Conservation (phyloP, 2,888 invertebrate species). For the Cabera pusaria region DNA sequence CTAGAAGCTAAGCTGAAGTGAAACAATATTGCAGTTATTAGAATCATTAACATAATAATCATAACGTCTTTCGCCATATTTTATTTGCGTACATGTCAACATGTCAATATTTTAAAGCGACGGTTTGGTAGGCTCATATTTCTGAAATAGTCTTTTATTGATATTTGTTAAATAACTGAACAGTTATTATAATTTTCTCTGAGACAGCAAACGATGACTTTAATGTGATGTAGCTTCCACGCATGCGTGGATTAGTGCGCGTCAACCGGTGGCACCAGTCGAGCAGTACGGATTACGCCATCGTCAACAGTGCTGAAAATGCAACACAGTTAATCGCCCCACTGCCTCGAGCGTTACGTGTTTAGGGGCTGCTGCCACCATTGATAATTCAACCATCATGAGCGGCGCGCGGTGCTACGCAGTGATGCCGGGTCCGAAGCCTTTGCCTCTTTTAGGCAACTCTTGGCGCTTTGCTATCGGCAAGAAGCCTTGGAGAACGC, state of each 20-base stretch:
- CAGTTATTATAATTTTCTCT: neutral
- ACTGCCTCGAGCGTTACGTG: slow-evolving; percentile 48
- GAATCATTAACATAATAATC: slow-evolving; percentile 15
- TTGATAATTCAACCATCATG: slow-evolving; percentile 64
- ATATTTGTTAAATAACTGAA: no score
- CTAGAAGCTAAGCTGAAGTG: neutral
- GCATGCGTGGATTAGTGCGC: slow-evolving; percentile 45
- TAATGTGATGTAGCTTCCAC: slow-evolving; percentile 34
- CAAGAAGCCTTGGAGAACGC: slow-evolving; percentile 68
- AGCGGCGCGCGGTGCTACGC: slow-evolving; percentile 79
- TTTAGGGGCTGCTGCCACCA: slow-evolving; percentile 59
- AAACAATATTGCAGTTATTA: slow-evolving; percentile 18
- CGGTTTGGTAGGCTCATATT: no score
- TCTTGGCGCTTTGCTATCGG: slow-evolving; percentile 90
- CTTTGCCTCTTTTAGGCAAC: slow-evolving; percentile 89
- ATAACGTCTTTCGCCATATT: slow-evolving; percentile 13
- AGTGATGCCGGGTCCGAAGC: slow-evolving; percentile 89
- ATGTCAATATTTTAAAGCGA: no score
- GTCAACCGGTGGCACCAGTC: slow-evolving; percentile 43
- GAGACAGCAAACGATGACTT: slow-evolving; percentile 3
- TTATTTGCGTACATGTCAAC: no score
- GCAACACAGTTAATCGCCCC: slow-evolving; percentile 60
- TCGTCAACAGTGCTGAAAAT: slow-evolving; percentile 62
- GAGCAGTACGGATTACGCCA: slow-evolving; percentile 61
- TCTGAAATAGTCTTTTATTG: slow-evolving; percentile 4